Percentiles rank a stretch among this genome's conserved stretches.
Evolutionary conservation across 1,140 invertebrate genomes (phyloP).

Genomic region (Atta cephalotes): DNA sequence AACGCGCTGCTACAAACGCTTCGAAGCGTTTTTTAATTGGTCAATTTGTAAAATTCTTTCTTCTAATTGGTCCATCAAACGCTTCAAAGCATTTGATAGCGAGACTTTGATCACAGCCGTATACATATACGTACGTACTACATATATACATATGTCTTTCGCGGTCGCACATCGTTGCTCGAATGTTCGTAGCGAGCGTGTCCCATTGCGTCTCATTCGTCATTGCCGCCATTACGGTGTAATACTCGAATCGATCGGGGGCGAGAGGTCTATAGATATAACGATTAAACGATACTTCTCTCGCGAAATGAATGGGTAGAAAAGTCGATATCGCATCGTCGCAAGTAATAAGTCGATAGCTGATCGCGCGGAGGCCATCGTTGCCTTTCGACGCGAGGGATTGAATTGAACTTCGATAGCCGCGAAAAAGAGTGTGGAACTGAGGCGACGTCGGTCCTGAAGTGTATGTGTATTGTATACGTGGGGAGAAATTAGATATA

Average conservation of each 20-base stretch:
- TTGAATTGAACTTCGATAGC: constrained; percentile 83
- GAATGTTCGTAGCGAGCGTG: not conserved
- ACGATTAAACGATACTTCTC: constrained; percentile 59
- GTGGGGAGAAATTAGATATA: constrained; percentile 55
- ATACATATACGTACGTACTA: too few relatives aligned
- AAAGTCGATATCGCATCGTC: constrained; percentile 75
- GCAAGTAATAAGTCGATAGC: constrained; percentile 72
- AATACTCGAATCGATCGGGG: constrained; percentile 67
- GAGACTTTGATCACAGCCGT: too few relatives aligned
- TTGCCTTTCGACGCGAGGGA: constrained; percentile 79
- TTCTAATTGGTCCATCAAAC: too few relatives aligned
- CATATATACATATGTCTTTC: too few relatives aligned
- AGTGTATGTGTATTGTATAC: not conserved
- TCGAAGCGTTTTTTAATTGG: too few relatives aligned
- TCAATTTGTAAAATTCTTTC: too few relatives aligned
- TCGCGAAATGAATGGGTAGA: constrained; percentile 43
- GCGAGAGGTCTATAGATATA: constrained; percentile 59
- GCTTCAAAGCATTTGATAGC: too few relatives aligned
- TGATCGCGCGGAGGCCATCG: constrained; percentile 64
- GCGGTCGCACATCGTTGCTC: not conserved
- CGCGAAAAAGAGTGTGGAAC: constrained; percentile 68
- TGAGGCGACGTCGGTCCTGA: constrained; percentile 54
- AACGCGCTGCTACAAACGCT: too few relatives aligned
- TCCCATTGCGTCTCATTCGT: too few relatives aligned
- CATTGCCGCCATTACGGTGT: constrained; percentile 33